Conservation (phyloP, 2,797 vertebrate species). For the Myotis findleyi region DNA sequence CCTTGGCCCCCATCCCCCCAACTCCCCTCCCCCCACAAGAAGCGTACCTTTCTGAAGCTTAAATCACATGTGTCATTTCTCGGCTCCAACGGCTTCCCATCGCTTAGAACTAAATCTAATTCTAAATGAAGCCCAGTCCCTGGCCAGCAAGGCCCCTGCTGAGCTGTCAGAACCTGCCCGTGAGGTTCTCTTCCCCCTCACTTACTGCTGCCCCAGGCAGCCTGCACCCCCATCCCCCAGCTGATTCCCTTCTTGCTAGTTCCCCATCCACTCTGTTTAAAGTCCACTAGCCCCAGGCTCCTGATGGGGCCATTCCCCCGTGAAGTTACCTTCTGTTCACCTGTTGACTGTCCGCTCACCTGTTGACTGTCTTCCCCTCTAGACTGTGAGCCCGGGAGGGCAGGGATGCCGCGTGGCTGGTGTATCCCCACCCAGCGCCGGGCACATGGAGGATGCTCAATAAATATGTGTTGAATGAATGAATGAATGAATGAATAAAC, state of each 20-base stretch:
- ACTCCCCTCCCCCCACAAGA: not conserved
- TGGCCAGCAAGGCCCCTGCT: conserved; percentile 17
- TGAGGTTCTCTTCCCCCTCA: not conserved
- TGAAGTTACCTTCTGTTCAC: conserved; percentile 36
- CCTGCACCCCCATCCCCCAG: too few relatives aligned
- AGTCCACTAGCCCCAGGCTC: not conserved
- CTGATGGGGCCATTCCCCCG: not conserved
- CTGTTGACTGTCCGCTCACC: conserved; percentile 66
- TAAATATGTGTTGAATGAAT: conserved; percentile 62
- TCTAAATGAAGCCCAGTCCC: not conserved
- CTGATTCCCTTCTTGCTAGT: not conserved
- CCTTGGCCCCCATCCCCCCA: not conserved
- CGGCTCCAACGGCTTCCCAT: not conserved
- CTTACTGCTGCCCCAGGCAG: not conserved
- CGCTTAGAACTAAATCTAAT: not conserved
- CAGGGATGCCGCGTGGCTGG: not conserved
- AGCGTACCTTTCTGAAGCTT: conserved; percentile 17
- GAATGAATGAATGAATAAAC: conserved; percentile 56
- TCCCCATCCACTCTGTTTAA: not conserved
- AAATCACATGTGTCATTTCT: not conserved
- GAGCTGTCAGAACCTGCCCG: not conserved
- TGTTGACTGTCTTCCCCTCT: conserved; percentile 61
- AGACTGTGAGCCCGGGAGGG: conserved; percentile 72
- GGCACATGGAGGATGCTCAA: conserved; percentile 41
- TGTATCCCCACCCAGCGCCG: conserved; percentile 39